Conservation (phyloP, 2,797 vertebrate species). For the Pagetopsis macropterus region DNA sequence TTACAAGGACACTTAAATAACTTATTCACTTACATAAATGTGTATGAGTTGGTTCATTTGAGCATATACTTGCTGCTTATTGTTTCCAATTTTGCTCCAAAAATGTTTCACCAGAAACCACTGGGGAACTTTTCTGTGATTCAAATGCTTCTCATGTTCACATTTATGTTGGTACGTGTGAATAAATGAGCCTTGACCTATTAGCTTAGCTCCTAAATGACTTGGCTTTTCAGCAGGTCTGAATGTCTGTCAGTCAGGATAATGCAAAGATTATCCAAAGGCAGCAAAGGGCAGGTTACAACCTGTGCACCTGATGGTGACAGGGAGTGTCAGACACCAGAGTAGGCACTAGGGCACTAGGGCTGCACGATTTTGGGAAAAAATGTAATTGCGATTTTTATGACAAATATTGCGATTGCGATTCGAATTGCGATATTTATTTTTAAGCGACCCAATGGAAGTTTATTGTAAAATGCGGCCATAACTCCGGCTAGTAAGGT, state of each 20-base stretch:
- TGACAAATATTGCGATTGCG: no score
- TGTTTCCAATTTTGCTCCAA: not conserved
- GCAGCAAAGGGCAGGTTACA: slow-evolving; percentile 50
- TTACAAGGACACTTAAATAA: not conserved
- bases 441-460: no score
- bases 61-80: slow-evolving; percentile 4
- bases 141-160: slow-evolving; percentile 19
- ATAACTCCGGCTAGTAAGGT: no score
- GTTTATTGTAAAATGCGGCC: no score
- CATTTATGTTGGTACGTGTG: slow-evolving; percentile 23
- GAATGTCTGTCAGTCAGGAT: slow-evolving; percentile 35
- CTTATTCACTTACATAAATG: slow-evolving; percentile 30
- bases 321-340: slow-evolving; percentile 34
- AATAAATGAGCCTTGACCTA: slow-evolving; percentile 35
- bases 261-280: slow-evolving; percentile 33
- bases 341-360: slow-evolving; percentile 24
- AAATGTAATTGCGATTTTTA: no score
- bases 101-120: slow-evolving; percentile 17
- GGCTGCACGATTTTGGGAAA: no score
- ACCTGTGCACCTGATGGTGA: slow-evolving; percentile 38
- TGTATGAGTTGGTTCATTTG: slow-evolving; percentile 29
- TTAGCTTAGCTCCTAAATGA: slow-evolving; percentile 36
- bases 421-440: no score
- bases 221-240: slow-evolving; percentile 35
- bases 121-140: slow-evolving; percentile 13